A percentile compares a stretch with the other conserved stretches of the same genome.
phyloP scores from a whole-genome alignment of 2,888 invertebrate species.

The Disparrhopalites patrizii region DNA sequence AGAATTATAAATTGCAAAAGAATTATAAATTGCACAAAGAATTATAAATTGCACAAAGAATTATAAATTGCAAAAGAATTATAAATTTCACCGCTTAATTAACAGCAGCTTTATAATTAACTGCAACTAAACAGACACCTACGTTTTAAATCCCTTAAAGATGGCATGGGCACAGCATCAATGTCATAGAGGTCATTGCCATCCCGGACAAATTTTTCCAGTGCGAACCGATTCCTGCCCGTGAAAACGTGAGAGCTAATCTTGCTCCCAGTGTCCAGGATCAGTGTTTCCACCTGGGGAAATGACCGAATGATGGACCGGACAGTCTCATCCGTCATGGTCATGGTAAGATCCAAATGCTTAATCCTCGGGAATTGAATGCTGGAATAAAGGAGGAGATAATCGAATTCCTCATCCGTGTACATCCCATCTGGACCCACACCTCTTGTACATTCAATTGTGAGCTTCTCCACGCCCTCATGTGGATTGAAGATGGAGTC shows the following conservation, averaged over 20 bases:
- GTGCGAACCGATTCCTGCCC: slow-evolving; percentile 1
- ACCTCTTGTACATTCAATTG: slow-evolving; percentile 7
- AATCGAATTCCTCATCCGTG: slow-evolving; percentile 21
- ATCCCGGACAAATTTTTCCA: slow-evolving; percentile 1
- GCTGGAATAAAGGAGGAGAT: slow-evolving; percentile 4
- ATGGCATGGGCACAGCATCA: slow-evolving; percentile 12
- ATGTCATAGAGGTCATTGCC: slow-evolving; percentile 9
- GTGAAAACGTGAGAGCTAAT: slow-evolving; percentile 11
- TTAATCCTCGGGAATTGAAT: slow-evolving; percentile 12
- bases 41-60: too few relatives aligned
- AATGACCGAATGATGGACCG: slow-evolving; percentile 5
- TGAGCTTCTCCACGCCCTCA: slow-evolving; percentile 4
- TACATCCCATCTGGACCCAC: slow-evolving; percentile 4
- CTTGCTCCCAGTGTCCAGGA: neutral
- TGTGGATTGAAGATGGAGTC: slow-evolving; percentile 18
- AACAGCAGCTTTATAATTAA: neutral
- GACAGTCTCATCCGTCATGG: neutral
- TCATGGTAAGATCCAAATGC: slow-evolving; percentile 8
- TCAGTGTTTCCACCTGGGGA: slow-evolving; percentile 1
- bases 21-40: too few relatives aligned
- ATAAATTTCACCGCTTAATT: neutral
- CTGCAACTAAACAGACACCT: neutral
- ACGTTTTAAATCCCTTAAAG: slow-evolving; percentile 14
- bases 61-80: too few relatives aligned
- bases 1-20: too few relatives aligned